Evolutionary conservation across 2,888 invertebrate species (phyloP).

Genomic region (Heterodera filipjevi): DNA sequence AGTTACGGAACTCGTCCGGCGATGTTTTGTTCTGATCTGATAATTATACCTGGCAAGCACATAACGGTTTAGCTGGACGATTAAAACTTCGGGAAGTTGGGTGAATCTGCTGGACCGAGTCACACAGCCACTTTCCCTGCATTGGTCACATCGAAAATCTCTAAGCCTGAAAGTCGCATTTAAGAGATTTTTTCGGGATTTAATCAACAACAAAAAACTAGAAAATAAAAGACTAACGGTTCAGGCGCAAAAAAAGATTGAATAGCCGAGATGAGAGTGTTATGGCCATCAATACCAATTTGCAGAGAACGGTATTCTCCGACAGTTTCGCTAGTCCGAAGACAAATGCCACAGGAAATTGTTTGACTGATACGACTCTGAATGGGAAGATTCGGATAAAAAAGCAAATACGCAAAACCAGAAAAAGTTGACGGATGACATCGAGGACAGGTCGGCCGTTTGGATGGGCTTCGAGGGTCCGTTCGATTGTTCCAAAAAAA

Average conservation of each 20-base stretch:
- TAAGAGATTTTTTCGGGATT: not conserved
- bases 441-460: conserved; percentile 47
- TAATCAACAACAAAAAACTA: not conserved
- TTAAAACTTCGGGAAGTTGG: conserved; percentile 53
- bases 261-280: conserved; percentile 50
- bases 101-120: conserved; percentile 39
- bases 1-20: too few species aligned
- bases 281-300: conserved; percentile 53
- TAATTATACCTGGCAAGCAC: conserved; percentile 49
- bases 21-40: too few species aligned
- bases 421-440: conserved; percentile 40
- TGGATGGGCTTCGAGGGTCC: conserved; percentile 54
- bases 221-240: conserved; percentile 38
- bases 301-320: conserved; percentile 44
- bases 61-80: conserved; percentile 59
- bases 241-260: conserved; percentile 50
- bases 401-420: conserved; percentile 24
- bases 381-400: not conserved
- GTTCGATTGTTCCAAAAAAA: conserved; percentile 59
- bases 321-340: conserved; percentile 33
- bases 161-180: conserved; percentile 44
- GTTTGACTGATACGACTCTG: conserved; percentile 39
- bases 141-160: conserved; percentile 54
- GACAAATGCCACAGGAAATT: conserved; percentile 49
- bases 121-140: conserved; percentile 46